phyloP scores from a whole-genome alignment of 2,113 vertebrate species.

The Limanda limanda region DNA sequence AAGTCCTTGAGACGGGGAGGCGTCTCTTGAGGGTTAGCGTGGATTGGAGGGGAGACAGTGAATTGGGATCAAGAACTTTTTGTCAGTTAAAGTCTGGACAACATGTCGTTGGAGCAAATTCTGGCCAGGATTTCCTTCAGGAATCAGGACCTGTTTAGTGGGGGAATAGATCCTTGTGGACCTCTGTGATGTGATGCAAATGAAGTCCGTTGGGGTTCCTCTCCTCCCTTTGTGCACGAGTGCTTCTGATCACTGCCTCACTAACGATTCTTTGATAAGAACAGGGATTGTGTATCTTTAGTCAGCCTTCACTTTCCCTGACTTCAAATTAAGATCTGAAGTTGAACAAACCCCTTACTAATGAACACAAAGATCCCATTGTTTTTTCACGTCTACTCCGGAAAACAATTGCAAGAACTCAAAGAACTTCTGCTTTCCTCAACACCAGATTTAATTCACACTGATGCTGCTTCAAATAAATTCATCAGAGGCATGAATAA shows the following conservation, averaged over 20 bases:
- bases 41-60: conserved; percentile 31
- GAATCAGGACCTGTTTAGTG: neutral
- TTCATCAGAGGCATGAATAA: conserved; percentile 46
- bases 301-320: neutral
- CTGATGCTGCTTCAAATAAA: conserved; percentile 16
- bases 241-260: neutral
- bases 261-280: neutral
- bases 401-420: conserved; percentile 38
- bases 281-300: conserved; percentile 3
- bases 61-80: conserved; percentile 39
- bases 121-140: neutral
- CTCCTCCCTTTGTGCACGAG: neutral
- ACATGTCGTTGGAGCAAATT: neutral
- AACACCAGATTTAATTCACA: conserved; percentile 15
- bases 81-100: conserved; percentile 39
- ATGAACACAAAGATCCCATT: neutral
- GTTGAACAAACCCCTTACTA: neutral
- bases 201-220: conserved; percentile 1
- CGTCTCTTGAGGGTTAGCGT: conserved; percentile 31
- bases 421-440: conserved; percentile 22
- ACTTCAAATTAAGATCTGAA: conserved; percentile 3
- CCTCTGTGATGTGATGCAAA: conserved; percentile 7
- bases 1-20: conserved; percentile 69
- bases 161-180: neutral
- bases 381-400: neutral